Evolutionary conservation across 2,888 invertebrate species (phyloP).

Genomic region (Chalcosyrphus nemorum): DNA sequence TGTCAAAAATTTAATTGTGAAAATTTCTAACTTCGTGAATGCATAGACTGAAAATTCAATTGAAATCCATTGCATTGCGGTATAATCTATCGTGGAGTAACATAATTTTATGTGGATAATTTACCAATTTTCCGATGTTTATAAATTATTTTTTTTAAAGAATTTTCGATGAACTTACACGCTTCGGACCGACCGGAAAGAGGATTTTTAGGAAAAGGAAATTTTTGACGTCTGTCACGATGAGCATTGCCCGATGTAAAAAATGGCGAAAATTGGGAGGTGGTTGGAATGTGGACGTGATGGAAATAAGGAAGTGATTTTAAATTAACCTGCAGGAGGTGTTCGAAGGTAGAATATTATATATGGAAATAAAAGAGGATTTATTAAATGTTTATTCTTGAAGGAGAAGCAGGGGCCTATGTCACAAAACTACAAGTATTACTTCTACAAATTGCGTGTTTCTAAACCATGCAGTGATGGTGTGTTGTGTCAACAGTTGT

Average conservation of each 20-base stretch:
- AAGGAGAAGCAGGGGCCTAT: no score
- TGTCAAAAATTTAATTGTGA: conserved; percentile 33
- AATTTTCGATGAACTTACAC: conserved; percentile 78
- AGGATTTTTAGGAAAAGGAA: conserved; percentile 78
- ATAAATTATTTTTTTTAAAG: conserved; percentile 75
- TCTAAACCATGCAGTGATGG: no score
- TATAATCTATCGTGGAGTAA: conserved; percentile 4
- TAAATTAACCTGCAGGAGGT: no score
- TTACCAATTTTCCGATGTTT: conserved; percentile 77
- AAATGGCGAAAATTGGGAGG: conserved; percentile 30
- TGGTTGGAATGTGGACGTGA: conserved; percentile 13
- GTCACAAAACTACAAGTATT: no score
- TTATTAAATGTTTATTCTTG: no score
- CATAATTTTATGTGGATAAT: conserved; percentile 29
- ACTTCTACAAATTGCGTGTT: no score
- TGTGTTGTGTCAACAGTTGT: no score
- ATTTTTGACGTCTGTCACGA: conserved; percentile 77
- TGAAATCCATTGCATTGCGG: conserved; percentile 1
- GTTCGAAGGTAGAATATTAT: no score
- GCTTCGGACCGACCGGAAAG: conserved; percentile 81
- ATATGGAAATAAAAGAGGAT: no score
- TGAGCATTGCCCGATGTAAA: conserved; percentile 12
- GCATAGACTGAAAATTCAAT: conserved; percentile 6
- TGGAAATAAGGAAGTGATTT: background rate
- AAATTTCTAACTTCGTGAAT: background rate